phyloP scores from a whole-genome alignment of 2,113 vertebrate genomes.

The Oreocharis arfaki region DNA sequence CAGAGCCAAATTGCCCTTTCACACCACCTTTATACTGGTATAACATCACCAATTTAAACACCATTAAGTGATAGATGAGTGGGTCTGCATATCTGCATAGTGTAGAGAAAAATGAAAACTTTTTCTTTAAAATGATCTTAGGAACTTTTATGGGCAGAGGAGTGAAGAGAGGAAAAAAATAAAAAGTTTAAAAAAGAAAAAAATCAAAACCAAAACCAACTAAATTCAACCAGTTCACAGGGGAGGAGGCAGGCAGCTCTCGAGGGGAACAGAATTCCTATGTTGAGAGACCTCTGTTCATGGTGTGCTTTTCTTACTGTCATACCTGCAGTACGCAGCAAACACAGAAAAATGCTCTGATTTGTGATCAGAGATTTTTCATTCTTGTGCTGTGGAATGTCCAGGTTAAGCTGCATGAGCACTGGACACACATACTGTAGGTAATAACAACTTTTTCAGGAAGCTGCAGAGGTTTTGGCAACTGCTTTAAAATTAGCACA shows the following conservation, averaged over 20 bases:
- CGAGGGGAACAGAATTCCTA: fast-evolving
- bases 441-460: background rate
- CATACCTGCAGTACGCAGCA: background rate
- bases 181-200: background rate
- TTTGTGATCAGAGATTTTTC: background rate
- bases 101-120: background rate
- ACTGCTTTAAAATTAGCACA: background rate
- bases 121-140: background rate
- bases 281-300: background rate
- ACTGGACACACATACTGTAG: fast-evolving
- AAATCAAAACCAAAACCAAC: background rate
- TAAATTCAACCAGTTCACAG: background rate
- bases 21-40: conserved; percentile 28
- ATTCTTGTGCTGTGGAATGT: background rate
- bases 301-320: background rate
- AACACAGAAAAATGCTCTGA: background rate
- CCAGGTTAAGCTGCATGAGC: background rate
- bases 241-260: background rate
- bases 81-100: background rate
- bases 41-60: background rate
- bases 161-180: background rate
- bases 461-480: background rate
- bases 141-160: background rate
- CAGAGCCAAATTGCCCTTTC: conserved; percentile 49
- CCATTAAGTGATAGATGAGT: background rate